Evolutionary conservation across 92 coral and sea anemone genomes (phyloP).

Genomic region (Heliopora coerulea): DNA sequence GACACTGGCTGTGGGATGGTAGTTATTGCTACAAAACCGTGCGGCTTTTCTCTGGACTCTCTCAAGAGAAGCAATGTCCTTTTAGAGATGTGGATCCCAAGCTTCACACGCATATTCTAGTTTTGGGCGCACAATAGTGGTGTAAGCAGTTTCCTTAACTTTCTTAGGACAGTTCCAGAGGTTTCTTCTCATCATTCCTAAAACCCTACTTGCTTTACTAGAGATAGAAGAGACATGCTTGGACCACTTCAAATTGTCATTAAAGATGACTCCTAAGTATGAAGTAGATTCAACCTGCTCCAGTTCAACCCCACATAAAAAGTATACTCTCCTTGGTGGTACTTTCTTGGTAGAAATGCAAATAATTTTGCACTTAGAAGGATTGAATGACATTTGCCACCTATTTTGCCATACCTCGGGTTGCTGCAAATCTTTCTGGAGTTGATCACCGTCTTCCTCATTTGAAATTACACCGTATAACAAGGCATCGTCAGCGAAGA

Average conservation of each 20-base stretch:
- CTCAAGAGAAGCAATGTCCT: too few relatives aligned
- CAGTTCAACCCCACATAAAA: slow-evolving; percentile 43
- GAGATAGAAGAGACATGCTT: slow-evolving; percentile 33
- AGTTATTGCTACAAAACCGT: slow-evolving; percentile 47
- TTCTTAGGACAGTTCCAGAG: slow-evolving; percentile 48
- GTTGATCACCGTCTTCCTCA: slow-evolving; percentile 21
- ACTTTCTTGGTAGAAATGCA: slow-evolving; percentile 52
- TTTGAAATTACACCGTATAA: slow-evolving; percentile 33
- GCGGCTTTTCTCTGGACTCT: too few relatives aligned
- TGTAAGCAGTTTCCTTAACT: too few relatives aligned
- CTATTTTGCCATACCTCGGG: slow-evolving; percentile 49
- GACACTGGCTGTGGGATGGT: slow-evolving; percentile 56
- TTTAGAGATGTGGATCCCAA: slow-evolving; percentile 44
- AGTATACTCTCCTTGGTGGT: slow-evolving; percentile 43
- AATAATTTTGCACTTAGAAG: slow-evolving; percentile 51
- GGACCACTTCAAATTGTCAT: slow-evolving; percentile 41
- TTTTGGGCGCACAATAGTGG: too few relatives aligned
- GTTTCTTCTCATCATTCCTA: too few relatives aligned
- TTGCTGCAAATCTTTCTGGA: slow-evolving; percentile 31
- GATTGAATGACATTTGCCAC: slow-evolving; percentile 51
- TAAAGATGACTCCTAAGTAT: slow-evolving; percentile 38
- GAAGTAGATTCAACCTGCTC: slow-evolving; percentile 50
- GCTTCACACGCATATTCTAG: slow-evolving; percentile 44
- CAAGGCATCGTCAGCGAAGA: slow-evolving; percentile 53
- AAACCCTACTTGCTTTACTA: too few relatives aligned